Evolutionary conservation across 2,888 invertebrate genomes (phyloP).

Genomic region (Diplolepis rosae): DNA sequence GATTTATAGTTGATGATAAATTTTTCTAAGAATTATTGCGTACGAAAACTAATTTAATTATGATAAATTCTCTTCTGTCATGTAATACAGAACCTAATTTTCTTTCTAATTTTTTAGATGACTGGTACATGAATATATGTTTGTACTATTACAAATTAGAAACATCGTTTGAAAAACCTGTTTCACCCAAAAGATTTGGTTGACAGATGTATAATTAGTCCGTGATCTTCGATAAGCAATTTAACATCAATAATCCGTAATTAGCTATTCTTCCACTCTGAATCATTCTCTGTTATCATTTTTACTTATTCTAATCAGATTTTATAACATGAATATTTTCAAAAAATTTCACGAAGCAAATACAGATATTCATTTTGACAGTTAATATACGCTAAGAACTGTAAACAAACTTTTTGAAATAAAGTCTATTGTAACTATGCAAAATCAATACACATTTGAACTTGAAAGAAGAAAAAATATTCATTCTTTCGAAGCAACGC

Average conservation of each 20-base stretch:
- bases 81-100: background rate
- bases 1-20: background rate
- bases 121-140: background rate
- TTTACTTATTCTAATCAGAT: too few species aligned
- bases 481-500: background rate
- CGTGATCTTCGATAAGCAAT: background rate
- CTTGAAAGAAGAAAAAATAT: background rate
- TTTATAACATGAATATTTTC: background rate
- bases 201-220: slow-evolving; percentile 9
- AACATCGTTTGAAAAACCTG: slow-evolving; percentile 11
- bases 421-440: background rate
- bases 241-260: background rate
- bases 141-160: slow-evolving; percentile 9
- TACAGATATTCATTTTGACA: too few species aligned
- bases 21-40: background rate
- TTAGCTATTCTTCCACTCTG: background rate
- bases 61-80: background rate
- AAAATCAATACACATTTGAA: background rate
- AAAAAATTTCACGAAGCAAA: background rate
- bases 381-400: too few species aligned
- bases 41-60: background rate
- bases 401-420: too few species aligned
- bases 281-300: too few species aligned
- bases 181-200: background rate
- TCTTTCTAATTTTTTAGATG: background rate